Percentiles rank a stretch among this genome's conserved stretches.
Conservation (phyloP, 37 sponge, comb jelly and placozoan species). For the Sycon ciliatum region DNA sequence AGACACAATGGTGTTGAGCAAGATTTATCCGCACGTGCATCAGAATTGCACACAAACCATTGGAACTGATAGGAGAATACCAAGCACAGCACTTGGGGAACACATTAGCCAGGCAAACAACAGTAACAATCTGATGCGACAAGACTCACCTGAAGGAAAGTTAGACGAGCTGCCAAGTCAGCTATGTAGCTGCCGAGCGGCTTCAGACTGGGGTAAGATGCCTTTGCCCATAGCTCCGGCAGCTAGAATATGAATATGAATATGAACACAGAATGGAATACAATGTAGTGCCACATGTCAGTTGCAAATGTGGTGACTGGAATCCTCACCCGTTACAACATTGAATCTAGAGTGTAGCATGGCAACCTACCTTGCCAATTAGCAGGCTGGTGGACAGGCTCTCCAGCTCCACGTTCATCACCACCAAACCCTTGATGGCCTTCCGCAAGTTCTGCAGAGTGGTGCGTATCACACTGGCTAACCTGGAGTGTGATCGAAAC, state of each 20-base stretch:
- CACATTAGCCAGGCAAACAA: background rate
- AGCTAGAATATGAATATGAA: slow-evolving; percentile 20
- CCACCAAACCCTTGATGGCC: slow-evolving; percentile 86
- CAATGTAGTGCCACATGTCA: background rate
- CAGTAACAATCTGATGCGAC: too few species aligned
- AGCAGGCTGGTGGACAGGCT: slow-evolving; percentile 64
- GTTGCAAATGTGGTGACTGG: background rate
- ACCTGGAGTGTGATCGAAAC: slow-evolving; percentile 25
- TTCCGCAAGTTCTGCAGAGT: slow-evolving; percentile 80
- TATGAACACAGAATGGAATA: background rate
- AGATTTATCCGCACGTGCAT: background rate
- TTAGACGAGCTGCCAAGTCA: slow-evolving; percentile 78
- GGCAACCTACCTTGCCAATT: slow-evolving; percentile 82
- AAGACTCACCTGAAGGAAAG: slow-evolving; percentile 70
- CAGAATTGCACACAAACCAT: background rate
- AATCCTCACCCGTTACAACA: background rate
- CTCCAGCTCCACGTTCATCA: slow-evolving; percentile 94
- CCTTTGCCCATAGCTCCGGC: slow-evolving; percentile 82
- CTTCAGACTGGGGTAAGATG: slow-evolving; percentile 94
- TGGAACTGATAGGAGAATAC: background rate
- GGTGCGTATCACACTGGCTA: slow-evolving; percentile 59
- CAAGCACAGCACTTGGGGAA: background rate
- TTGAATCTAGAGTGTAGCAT: too few species aligned
- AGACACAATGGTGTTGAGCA: background rate
- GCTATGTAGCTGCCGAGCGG: slow-evolving; percentile 91